phyloP scores from a whole-genome alignment of 2,113 vertebrate genomes.

The Chroicocephalus ridibundus region DNA sequence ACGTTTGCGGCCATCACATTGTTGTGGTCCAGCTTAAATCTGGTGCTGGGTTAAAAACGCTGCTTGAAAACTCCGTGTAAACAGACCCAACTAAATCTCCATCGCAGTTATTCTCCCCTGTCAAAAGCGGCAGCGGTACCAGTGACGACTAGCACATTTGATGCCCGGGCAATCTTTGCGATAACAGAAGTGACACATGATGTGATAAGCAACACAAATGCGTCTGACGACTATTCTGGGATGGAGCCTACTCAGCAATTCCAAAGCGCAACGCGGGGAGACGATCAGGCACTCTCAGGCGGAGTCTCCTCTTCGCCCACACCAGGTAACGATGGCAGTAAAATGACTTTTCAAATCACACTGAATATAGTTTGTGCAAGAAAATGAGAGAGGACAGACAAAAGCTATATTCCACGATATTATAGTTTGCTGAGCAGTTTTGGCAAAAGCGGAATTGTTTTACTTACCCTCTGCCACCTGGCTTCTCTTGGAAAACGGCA shows the following conservation, averaged over 20 bases:
- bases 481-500: not conserved
- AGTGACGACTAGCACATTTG: not conserved
- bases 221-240: not conserved
- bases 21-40: not conserved
- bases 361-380: not conserved
- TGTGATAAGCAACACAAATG: slow-evolving; percentile 15
- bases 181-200: not conserved
- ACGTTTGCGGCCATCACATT: not conserved
- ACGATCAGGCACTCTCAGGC: not conserved
- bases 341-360: slow-evolving; percentile 2
- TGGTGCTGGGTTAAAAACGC: not conserved
- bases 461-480: slow-evolving; percentile 53
- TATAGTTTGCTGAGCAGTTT: not conserved
- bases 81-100: not conserved
- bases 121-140: not conserved
- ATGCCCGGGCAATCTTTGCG: not conserved
- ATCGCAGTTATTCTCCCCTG: not conserved
- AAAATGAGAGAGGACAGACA: not conserved
- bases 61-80: not conserved
- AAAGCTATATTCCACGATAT: not conserved
- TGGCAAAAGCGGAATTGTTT: slow-evolving; percentile 26
- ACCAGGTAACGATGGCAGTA: not conserved
- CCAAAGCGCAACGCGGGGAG: not conserved
- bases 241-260: slow-evolving; percentile 34
- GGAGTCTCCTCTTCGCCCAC: not conserved